Conservation (phyloP, 2,113 vertebrate species). For the Ovibos moschatus region DNA sequence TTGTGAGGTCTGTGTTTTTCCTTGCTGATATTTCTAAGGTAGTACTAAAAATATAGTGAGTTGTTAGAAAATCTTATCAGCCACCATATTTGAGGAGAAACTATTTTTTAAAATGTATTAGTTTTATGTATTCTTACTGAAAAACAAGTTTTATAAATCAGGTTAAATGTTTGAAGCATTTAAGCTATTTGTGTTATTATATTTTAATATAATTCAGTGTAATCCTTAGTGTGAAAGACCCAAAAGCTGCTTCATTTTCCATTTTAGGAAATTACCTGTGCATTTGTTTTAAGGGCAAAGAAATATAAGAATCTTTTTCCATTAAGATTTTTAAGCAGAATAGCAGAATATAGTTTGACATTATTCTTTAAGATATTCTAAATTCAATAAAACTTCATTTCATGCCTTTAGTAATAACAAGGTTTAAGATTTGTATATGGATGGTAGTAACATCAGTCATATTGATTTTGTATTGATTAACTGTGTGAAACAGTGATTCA, state of each 20-base stretch:
- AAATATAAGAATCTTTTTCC: not conserved
- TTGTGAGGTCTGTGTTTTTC: not conserved
- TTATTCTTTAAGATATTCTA: constrained; percentile 15
- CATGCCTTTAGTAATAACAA: not conserved
- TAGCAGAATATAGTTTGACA: not conserved
- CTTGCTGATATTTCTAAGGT: not conserved
- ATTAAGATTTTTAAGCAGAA: not conserved
- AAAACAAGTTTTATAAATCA: constrained; percentile 47
- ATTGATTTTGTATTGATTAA: not conserved
- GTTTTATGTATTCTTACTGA: constrained; percentile 23
- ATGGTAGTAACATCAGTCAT: not conserved
- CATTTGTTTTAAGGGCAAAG: constrained; percentile 40
- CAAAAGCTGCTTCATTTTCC: constrained; percentile 29
- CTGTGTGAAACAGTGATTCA: not conserved
- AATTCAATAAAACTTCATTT: not conserved
- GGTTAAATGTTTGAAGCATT: constrained; percentile 29
- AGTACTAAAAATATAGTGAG: constrained; percentile 21
- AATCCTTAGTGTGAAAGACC: not conserved
- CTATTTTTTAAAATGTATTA: constrained; percentile 12
- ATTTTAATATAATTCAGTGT: constrained; percentile 55
- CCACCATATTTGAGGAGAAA: constrained; percentile 2
- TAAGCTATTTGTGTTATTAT: constrained; percentile 57
- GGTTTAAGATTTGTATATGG: not conserved
- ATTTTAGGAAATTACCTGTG: constrained; percentile 37
- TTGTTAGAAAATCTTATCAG: constrained; percentile 20